Evolutionary conservation across 2,888 invertebrate genomes (phyloP).

Genomic region (Lepidocyrtinus sp.): DNA sequence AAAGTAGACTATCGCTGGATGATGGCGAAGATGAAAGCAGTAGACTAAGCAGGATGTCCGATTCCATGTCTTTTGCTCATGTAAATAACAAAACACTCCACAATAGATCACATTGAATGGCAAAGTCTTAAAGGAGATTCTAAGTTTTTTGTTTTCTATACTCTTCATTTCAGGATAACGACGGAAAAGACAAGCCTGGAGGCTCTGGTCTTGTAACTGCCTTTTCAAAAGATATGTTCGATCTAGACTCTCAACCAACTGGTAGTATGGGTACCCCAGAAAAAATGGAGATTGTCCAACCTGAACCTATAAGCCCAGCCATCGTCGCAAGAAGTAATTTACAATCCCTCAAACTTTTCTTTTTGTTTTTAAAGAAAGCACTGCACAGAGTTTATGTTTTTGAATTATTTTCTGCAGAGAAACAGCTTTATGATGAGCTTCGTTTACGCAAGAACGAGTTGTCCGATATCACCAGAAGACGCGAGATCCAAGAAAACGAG

Average conservation of each 20-base stretch:
- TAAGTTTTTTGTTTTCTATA: not conserved
- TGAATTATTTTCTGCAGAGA: constrained; percentile 63
- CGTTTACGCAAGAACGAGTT: constrained; percentile 81
- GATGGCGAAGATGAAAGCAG: constrained; percentile 61
- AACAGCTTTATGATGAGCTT: constrained; percentile 75
- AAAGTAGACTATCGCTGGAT: constrained; percentile 65
- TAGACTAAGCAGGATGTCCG: constrained; percentile 62
- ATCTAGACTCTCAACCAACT: not conserved
- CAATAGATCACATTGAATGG: too few relatives aligned
- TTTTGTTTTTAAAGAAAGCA: too few relatives aligned
- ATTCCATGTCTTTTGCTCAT: constrained; percentile 63
- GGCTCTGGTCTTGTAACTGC: constrained; percentile 56
- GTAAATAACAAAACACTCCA: too few relatives aligned
- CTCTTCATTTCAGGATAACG: constrained; percentile 26
- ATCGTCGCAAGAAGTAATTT: not conserved
- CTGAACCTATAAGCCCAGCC: not conserved
- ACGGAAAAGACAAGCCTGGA: constrained; percentile 34
- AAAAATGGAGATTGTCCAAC: not conserved
- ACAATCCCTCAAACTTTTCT: not conserved
- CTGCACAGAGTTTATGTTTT: too few relatives aligned
- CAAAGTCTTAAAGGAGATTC: too few relatives aligned
- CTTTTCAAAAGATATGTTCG: constrained; percentile 67
- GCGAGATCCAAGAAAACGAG: constrained; percentile 86
- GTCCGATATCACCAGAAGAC: constrained; percentile 81
- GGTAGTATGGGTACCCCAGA: not conserved